These are phyloP conservation scores for Centrocercus urophasianus DNA, from an alignment of 2,113 vertebrate species.

Conservation along the genomic window DNA sequence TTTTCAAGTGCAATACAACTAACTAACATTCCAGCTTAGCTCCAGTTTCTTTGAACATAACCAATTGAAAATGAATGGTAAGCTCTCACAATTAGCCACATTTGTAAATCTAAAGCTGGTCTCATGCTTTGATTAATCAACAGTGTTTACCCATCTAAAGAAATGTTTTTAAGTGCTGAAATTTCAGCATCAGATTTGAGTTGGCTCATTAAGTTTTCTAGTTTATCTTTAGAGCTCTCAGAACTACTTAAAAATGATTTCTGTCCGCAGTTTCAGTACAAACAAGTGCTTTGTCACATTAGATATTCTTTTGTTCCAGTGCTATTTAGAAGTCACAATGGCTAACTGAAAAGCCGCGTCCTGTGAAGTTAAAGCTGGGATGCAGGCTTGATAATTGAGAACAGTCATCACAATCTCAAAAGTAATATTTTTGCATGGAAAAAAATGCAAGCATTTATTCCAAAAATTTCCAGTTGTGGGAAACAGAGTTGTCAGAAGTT, in stretches of 20 bases:
- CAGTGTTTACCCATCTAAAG: not conserved
- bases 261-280: conserved; percentile 30
- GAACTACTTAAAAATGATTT: not conserved
- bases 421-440: not conserved
- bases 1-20: not conserved
- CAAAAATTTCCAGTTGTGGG: not conserved
- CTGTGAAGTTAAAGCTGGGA: conserved; percentile 31
- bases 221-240: not conserved
- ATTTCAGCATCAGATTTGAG: not conserved
- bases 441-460: not conserved
- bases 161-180: not conserved
- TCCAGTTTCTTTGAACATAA: not conserved
- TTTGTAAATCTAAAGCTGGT: not conserved
- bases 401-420: not conserved
- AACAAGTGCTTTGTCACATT: conserved; percentile 58
- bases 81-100: not conserved
- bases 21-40: not conserved
- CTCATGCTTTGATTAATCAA: not conserved
- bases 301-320: conserved; percentile 69
- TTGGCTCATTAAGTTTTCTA: conserved; percentile 14
- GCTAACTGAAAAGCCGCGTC: conserved; percentile 35
- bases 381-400: conserved; percentile 28
- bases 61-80: not conserved
- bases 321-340: conserved; percentile 56
- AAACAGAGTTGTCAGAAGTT: not conserved